phyloP scores from a whole-genome alignment of 2,888 invertebrate species.

The Autographa pulchrina region DNA sequence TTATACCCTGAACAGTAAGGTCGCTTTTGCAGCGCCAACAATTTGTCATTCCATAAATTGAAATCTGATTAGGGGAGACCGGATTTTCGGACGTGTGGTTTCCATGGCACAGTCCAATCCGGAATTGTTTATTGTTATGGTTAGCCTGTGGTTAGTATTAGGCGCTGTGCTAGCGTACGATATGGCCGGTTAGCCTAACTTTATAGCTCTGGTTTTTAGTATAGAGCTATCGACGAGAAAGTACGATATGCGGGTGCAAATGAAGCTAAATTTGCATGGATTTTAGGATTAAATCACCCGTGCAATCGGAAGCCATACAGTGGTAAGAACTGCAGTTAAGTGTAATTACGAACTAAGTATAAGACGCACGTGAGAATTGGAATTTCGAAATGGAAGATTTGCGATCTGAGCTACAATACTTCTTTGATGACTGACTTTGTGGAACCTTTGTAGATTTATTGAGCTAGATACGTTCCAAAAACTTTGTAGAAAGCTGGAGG shows the following conservation, averaged over 20 bases:
- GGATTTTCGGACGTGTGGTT: slow-evolving; percentile 62
- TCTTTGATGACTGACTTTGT: background rate
- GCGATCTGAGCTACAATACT: background rate
- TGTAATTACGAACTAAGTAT: background rate
- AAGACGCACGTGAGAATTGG: background rate
- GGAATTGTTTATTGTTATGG: slow-evolving; percentile 57
- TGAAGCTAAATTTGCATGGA: background rate
- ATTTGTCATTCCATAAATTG: slow-evolving; percentile 51
- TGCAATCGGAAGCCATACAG: background rate
- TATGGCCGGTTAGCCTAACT: slow-evolving; percentile 22
- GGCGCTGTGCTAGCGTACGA: slow-evolving; percentile 29
- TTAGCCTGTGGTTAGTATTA: slow-evolving; percentile 49
- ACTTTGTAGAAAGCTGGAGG: slow-evolving; percentile 24
- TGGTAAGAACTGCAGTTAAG: background rate
- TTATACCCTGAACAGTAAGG: slow-evolving; percentile 6
- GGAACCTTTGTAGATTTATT: slow-evolving; percentile 28
- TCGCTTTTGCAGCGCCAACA: slow-evolving; percentile 15
- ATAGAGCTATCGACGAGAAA: slow-evolving; percentile 6
- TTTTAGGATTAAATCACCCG: background rate
- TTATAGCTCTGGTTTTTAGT: slow-evolving; percentile 31
- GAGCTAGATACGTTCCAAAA: slow-evolving; percentile 26
- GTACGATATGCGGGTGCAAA: slow-evolving; percentile 2
- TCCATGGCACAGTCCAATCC: slow-evolving; percentile 55
- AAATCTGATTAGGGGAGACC: slow-evolving; percentile 59
- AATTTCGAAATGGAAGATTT: background rate